Evolutionary conservation across 2,113 vertebrate species (phyloP), one percentile per base, ranked within the genome.

Genomic region (human (Homo sapiens)): DNA sequence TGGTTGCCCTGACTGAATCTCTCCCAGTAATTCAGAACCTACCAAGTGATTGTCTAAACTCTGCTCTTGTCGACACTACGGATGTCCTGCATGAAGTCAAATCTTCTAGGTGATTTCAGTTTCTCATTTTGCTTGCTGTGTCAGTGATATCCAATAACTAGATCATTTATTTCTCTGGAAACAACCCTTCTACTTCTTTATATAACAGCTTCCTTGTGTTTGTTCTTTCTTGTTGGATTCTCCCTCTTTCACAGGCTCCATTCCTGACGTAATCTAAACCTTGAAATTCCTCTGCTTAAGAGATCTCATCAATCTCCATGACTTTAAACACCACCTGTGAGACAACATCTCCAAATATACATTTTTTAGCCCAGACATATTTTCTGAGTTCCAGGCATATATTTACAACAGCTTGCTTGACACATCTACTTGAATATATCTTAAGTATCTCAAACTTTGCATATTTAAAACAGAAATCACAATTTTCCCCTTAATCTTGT

Each of bases 161-260:
- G 18, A 76, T 66, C 16, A 8, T 23, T 87, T 64, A 35, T 27
- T 73, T 81, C 73, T 85, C 16, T 48, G 59, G 32, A 72, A 85
- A 22, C 7, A 6, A 23, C 27, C 6, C 17, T 8, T 43, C 17
- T 43, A 1, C 12, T 0, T 73, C 5, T 48, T 68, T 11, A 14
- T 4, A 11, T 38, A n/a, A 75, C 9, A 79, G 4, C 17, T 11
- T 43, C 16, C 10, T 10, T 18, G 2, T 32, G 1, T 57, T 43
- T 75, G 4, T 81, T 9, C 23, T 70, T 3, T 4, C 1, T 40
- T 0, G 2, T 0, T 38, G n/a, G 8, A 4, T 48, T 35, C 43
- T 50, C 7, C 5, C 1, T 59, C 22, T 23, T 64, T n/a, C 57
- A 89, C 1, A 87, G 11, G 2, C 8, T 83, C 13, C 32, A 27